These are phyloP conservation scores for Botia almorhae DNA, from an alignment of 2,797 vertebrate species.

Conservation along the genomic window DNA sequence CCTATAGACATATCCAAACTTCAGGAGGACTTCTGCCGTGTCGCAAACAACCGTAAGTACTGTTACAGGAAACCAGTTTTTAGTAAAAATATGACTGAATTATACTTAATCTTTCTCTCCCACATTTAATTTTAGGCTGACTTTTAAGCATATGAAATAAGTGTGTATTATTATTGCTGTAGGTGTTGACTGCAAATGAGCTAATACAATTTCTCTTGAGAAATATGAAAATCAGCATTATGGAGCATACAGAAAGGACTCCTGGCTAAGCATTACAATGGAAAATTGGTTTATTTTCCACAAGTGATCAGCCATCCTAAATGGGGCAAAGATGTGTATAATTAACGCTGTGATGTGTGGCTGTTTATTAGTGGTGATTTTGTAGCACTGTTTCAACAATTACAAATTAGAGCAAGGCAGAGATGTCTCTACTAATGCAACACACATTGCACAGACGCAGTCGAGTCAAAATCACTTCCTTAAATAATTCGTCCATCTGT, in stretches of 20 bases:
- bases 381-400: not conserved
- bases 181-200: constrained; percentile 55
- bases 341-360: not conserved
- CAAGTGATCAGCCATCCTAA: not conserved
- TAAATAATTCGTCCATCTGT: not conserved
- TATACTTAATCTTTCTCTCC: not conserved
- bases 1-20: constrained; percentile 92
- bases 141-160: constrained; percentile 12
- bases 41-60: constrained; percentile 88
- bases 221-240: constrained; percentile 20
- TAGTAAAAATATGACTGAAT: not conserved
- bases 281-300: not conserved
- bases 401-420: not conserved
- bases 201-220: constrained; percentile 55
- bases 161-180: not conserved
- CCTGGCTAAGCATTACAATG: not conserved
- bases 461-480: too few species aligned
- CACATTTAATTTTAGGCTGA: not conserved
- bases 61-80: not conserved
- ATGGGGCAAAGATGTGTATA: not conserved
- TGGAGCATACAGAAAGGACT: too few species aligned
- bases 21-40: constrained; percentile 92
- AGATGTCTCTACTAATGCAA: not conserved
- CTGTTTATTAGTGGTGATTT: not conserved
- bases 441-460: not conserved